Evolutionary conservation across 2,113 vertebrate genomes (phyloP), one percentile per base, ranked within the genome.

Genomic region (Pedetes capensis): DNA sequence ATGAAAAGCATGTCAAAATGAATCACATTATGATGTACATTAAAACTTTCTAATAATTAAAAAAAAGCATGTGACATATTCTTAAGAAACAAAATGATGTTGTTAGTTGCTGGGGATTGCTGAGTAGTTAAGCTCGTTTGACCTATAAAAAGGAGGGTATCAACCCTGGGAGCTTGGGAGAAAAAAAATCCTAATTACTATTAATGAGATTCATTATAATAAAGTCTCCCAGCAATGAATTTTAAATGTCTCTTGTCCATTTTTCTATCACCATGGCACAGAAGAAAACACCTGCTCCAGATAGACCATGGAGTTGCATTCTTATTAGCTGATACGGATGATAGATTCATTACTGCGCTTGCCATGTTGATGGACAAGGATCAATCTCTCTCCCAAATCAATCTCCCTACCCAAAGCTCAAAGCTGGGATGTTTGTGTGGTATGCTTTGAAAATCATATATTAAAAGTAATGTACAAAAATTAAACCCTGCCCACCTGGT

Each of bases 201-300:
- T 88, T 87, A 96, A 91, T 84, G 93, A 97, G 93, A 89, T 84
- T 97, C 96, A 95, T 97, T 61, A 66, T 89, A 96, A 96, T 95
- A 64, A 29, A 85, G 55, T 96, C 87, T 98, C 98, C 96, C 71
- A 83, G 93, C 59, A 94, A 94, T 96, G 96, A 96, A 94, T 96
- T 89, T 94, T 91, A 95, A 92, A 37, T 61, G 75, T 96, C 97
- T 94, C 96, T 85, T 95, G 96, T 97, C 85, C 96, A 72, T 84
- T 94, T 93, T 96, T 78, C 96, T 82, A 96, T 93, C 95, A 95
- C 74, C 39, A 8, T 2, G 4, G 2, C 66, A 37, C 78, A 95
- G 69, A 96, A 85, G 92, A 93, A 94, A 95, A 75, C 72, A 78
- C 94, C 96, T 97, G 93, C 92, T 92, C 79, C 13, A 1, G 55